phyloP scores from a whole-genome alignment of 1,140 invertebrate species.

The Chlorops oryzae region DNA sequence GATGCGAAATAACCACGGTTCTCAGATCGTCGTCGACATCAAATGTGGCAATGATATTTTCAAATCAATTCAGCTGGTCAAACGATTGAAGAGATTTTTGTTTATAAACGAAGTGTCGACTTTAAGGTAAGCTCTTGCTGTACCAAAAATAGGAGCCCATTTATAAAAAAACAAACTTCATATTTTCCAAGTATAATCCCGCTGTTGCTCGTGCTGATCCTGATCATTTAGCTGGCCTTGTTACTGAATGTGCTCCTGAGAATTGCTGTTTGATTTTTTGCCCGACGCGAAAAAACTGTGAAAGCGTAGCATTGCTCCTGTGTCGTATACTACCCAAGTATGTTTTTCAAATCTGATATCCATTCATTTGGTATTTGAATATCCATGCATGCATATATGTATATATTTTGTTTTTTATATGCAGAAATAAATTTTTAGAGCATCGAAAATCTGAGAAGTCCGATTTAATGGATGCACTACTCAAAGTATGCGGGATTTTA shows the following conservation, averaged over 20 bases:
- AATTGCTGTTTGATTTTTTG: conserved; percentile 91
- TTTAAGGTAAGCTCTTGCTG: conserved; percentile 23
- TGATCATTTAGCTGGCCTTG: conserved; percentile 72
- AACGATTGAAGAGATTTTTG: conserved; percentile 50
- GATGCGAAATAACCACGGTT: no score
- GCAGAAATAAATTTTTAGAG: conserved; percentile 47
- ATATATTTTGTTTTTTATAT: not conserved
- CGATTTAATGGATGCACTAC: conserved; percentile 57
- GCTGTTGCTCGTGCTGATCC: conserved; percentile 63
- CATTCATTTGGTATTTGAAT: no score
- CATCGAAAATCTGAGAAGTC: conserved; percentile 58
- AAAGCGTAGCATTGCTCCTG: conserved; percentile 80
- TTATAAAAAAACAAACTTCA: not conserved
- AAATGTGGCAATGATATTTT: conserved; percentile 73
- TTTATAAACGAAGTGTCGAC: conserved; percentile 29
- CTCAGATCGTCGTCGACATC: no score
- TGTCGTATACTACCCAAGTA: conserved; percentile 61
- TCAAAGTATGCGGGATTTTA: conserved; percentile 61
- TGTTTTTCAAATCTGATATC: conserved; percentile 27
- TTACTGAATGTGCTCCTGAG: conserved; percentile 78
- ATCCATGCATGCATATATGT: no score
- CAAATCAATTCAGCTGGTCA: conserved; percentile 54
- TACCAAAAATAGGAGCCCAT: not conserved
- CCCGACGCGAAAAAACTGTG: conserved; percentile 84
- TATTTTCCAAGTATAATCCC: conserved; percentile 56